Conservation (phyloP, 1,140 invertebrate genomes). For the Macrobrachium rosenbergii region DNA sequence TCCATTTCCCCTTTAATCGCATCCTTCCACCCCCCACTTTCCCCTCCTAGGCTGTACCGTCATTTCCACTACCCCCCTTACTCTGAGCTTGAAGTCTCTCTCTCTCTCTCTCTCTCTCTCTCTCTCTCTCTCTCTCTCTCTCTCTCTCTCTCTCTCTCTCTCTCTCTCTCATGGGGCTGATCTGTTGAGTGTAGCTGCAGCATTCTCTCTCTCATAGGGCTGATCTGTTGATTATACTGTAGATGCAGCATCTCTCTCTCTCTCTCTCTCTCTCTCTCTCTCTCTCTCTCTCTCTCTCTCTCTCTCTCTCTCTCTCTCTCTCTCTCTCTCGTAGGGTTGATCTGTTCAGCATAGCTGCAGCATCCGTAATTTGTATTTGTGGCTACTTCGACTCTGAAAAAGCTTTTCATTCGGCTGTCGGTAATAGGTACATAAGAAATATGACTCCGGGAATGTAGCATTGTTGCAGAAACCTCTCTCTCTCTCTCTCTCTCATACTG, state of each 20-base stretch:
- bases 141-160: neutral
- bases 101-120: neutral
- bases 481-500: conserved; percentile 1
- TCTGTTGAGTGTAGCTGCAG: too few species aligned
- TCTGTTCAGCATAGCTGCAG: too few species aligned
- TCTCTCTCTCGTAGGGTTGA: neutral
- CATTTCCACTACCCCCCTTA: too few species aligned
- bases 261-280: neutral
- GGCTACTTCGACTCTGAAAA: too few species aligned
- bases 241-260: conserved; percentile 29
- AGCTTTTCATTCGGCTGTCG: neutral
- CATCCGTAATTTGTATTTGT: too few species aligned
- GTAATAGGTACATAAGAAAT: neutral
- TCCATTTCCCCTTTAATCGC: too few species aligned
- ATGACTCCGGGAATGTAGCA: neutral
- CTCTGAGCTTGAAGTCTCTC: too few species aligned
- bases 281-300: neutral
- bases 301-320: conserved; percentile 8
- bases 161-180: too few species aligned
- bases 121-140: conserved; percentile 15
- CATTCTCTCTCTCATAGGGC: too few species aligned
- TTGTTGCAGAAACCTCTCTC: neutral
- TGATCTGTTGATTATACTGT: too few species aligned
- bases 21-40: neutral
- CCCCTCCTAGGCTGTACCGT: neutral